A percentile compares a stretch with the other conserved stretches of the same genome.
These are phyloP conservation scores for Peromyscus maniculatus DNA, from an alignment of 2,113 vertebrate genomes.

Conservation along the genomic window DNA sequence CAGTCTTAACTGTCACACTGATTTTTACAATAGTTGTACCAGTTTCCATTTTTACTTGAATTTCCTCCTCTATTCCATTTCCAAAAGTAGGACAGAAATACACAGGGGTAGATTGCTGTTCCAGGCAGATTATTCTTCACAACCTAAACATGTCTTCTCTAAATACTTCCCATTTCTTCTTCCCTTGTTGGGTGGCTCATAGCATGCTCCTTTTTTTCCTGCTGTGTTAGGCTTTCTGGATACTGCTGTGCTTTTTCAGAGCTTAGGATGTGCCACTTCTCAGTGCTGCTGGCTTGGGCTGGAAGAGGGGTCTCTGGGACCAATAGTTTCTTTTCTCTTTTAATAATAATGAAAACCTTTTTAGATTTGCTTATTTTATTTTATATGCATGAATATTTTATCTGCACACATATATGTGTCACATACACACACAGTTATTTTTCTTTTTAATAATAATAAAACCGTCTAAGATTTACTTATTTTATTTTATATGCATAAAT, in stretches of 20 bases:
- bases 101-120: background rate
- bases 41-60: background rate
- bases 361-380: background rate
- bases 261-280: background rate
- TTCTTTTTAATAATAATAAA: background rate
- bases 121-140: background rate
- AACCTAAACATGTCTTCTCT: background rate
- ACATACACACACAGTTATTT: background rate
- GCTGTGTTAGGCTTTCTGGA: background rate
- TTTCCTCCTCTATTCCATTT: constrained; percentile 21
- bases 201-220: background rate
- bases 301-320: background rate
- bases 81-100: constrained; percentile 18
- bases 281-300: background rate
- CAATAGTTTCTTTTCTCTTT: background rate
- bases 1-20: background rate
- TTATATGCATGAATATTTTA: background rate
- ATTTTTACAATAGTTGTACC: background rate
- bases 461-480: background rate
- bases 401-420: background rate
- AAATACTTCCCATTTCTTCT: background rate
- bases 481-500: background rate
- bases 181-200: background rate
- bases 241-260: background rate
- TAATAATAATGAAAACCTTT: background rate